phyloP scores from a whole-genome alignment of 2,888 invertebrate species.

The Tuta absoluta region DNA sequence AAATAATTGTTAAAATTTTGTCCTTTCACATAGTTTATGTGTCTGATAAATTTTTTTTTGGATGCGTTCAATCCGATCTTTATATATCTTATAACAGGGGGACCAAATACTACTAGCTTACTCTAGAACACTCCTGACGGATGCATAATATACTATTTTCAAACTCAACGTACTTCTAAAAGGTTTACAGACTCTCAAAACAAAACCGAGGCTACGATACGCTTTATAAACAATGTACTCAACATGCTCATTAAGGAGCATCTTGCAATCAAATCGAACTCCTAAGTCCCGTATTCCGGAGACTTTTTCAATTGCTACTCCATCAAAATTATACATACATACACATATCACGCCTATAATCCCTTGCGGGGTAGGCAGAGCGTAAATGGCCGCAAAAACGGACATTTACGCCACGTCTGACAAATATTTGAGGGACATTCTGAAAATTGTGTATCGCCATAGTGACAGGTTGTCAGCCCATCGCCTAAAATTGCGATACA shows the following conservation, averaged over 20 bases:
- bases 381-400: no score
- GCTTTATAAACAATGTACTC: background rate
- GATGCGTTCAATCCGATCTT: background rate
- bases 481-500: no score
- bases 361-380: no score
- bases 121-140: background rate
- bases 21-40: background rate
- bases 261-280: background rate
- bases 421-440: no score
- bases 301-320: background rate
- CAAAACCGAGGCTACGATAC: background rate
- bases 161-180: background rate
- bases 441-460: no score
- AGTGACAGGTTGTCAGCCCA: no score
- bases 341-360: no score
- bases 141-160: background rate
- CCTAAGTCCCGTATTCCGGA: background rate
- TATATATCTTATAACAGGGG: background rate
- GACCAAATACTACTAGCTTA: background rate
- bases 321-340: no score
- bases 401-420: no score
- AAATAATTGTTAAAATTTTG: no score
- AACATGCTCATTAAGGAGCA: background rate
- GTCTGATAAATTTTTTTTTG: background rate
- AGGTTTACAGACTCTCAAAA: background rate